Base-by-base conservation (phyloP, 2,888 invertebrate genomes). In the Lycocerus yunnanus region DNA sequence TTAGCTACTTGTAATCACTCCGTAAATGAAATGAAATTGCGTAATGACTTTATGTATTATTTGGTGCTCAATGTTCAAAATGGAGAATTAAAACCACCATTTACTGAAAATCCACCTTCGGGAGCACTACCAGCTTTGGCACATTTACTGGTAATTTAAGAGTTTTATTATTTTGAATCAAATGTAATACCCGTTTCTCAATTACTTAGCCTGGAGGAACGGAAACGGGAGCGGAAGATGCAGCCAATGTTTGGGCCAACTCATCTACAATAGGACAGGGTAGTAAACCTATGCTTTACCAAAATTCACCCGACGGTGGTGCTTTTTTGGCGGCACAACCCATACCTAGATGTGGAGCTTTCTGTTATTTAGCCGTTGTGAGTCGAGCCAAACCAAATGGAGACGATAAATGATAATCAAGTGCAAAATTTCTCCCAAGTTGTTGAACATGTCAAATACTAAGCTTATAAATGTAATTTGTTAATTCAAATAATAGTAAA, bases 281-380 rank as follows among this genome's bases (percentile, higher is more conserved):
- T 73, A 75, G 68, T 9, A 85, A 84, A 78, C 87, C 90, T 0
- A 84, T 89, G 81, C 80, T 90, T 16, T 88, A 88, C 81, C 86
- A 88, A 80, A 86, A 88, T 72, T 90, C 90, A 1, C 90, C 90
- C 1, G 90, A 90, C 81, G 90, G 90, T 2, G 90, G 90, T 2
- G 89, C 88, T 9, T 90, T 90, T 83, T 83, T 90, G 65, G 88
- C 90, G 0, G 86, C 89, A 1, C 90, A 90, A 78, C 90, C 90
- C 3, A 88, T 90, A 4, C 90, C 90, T 1, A 85, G 89, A 77
- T 89, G 89, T 81, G 90, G 90, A 1, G 90, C 90, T 1, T 90
- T 90, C 83, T 90, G 90, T 81, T 90, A 90, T 81, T 84, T 90
- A 66, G 89, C 90, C 5, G 89, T 90, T 20, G 87, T 90, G 5